Conservation (phyloP, 2,888 invertebrate genomes). For the Melanophora roralis region DNA sequence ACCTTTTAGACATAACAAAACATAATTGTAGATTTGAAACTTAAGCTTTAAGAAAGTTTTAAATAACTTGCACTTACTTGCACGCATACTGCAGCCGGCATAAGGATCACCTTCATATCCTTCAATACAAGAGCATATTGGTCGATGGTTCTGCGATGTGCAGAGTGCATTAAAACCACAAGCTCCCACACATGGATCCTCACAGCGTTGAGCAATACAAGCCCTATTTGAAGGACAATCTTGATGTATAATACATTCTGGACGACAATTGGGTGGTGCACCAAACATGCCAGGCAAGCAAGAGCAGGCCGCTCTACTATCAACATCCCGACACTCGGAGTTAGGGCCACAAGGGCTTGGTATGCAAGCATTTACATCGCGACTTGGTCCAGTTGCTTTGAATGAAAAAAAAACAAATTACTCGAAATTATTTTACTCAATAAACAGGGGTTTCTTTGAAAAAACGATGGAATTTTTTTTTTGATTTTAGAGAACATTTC, state of each 20-base stretch:
- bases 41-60: too few relatives aligned
- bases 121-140: conserved; percentile 84
- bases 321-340: conserved; percentile 84
- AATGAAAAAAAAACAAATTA: conserved; percentile 24
- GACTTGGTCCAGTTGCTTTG: conserved; percentile 77
- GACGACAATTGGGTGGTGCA: conserved; percentile 87
- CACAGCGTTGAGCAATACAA: conserved; percentile 85
- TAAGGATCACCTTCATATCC: conserved; percentile 89
- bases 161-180: conserved; percentile 86
- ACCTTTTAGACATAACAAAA: too few relatives aligned
- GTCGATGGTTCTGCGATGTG: conserved; percentile 83
- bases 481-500: too few relatives aligned
- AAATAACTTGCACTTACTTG: conserved; percentile 78
- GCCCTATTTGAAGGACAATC: conserved; percentile 85
- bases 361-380: conserved; percentile 80
- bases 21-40: too few relatives aligned
- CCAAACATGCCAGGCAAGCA: conserved; percentile 86
- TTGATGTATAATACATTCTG: conserved; percentile 85
- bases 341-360: conserved; percentile 88
- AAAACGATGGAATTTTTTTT: too few relatives aligned
- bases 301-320: conserved; percentile 85
- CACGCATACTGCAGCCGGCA: conserved; percentile 82
- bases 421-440: background rate
- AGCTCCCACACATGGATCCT: conserved; percentile 85
- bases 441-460: too few relatives aligned